Percentiles rank a stretch among this genome's conserved stretches.
Conservation (phyloP, 2,888 invertebrate genomes). For the Leptinotarsa tumamoca region DNA sequence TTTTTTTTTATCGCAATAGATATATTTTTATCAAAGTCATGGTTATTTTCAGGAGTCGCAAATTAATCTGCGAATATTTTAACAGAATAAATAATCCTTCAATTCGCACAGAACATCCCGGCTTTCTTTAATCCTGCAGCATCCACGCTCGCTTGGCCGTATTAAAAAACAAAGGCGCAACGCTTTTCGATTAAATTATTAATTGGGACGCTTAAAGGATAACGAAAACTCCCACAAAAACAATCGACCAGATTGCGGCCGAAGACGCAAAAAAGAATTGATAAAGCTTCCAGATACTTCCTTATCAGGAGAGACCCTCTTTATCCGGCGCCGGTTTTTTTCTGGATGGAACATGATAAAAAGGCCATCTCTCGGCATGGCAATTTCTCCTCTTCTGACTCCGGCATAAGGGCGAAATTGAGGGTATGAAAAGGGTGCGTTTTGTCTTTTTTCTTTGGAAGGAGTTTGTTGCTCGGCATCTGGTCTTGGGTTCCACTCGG, state of each 20-base stretch:
- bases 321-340: conserved; percentile 24
- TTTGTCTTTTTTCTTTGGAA: conserved; percentile 22
- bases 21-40: no score
- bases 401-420: conserved; percentile 13
- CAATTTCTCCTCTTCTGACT: neutral
- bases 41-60: neutral
- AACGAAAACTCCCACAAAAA: conserved; percentile 48
- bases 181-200: conserved; percentile 50
- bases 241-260: conserved; percentile 47
- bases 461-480: conserved; percentile 30
- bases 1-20: no score
- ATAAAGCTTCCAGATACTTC: conserved; percentile 24
- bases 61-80: neutral
- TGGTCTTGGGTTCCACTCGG: conserved; percentile 39
- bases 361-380: neutral
- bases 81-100: neutral
- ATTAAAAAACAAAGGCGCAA: conserved; percentile 44
- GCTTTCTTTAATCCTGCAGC: conserved; percentile 8
- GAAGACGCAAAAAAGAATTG: conserved; percentile 37
- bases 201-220: conserved; percentile 48
- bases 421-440: neutral
- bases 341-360: neutral
- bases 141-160: conserved; percentile 14
- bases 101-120: conserved; percentile 2
- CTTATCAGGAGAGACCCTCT: conserved; percentile 24